Evolutionary conservation across 2,888 invertebrate species (phyloP), one percentile per base, ranked within the genome.

Genomic region (Suillia variegata): DNA sequence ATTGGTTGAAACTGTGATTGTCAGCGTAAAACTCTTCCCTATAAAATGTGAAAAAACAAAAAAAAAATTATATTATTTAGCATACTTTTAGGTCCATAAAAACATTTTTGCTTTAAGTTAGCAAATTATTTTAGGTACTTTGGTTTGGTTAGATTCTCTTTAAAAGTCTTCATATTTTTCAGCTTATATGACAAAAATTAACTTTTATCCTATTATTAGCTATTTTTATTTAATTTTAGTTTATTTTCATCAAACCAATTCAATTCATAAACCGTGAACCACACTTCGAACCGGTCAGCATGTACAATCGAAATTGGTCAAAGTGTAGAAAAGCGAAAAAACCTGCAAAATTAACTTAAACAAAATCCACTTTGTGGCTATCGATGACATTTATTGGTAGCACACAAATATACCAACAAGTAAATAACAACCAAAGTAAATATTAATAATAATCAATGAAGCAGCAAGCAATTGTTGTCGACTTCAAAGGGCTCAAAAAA

Each of bases 21-120:
- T 96, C 80, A 99, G 83, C 61, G 96, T 95, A 84, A 99, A 98
- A 77, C 96, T 97, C 83, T 98, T 98, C 74, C 98, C 98, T 98
- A 89, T 1, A 85, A 85, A 8, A 53, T 17, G 42, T 62, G 53
- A 45, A 50, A 48, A 51, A 5, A 56, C 26, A 52, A n/a, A 34
- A 48, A 51, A 5, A 12, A 5, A 45, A 52, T n/a, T 31, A 12
- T 26, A 2, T 8, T 10, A 1, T 15, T 33, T 12, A n/a, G 20
- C 33, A 17, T 8, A 17, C 12, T 10, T 1, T 22, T 18, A n/a
- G n/a, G n/a, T n/a, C n/a, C n/a, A n/a, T n/a, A n/a, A n/a, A 6
- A 15, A 38, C n/a, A 17, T 38, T 38, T 38, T 17, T 15, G n/a
- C n/a, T 15, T 15, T 38, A 38, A 13, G 38, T 38, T 38, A 17